These are phyloP conservation scores for Onychomys torridus DNA, from an alignment of 2,797 vertebrate species.

Conservation along the genomic window DNA sequence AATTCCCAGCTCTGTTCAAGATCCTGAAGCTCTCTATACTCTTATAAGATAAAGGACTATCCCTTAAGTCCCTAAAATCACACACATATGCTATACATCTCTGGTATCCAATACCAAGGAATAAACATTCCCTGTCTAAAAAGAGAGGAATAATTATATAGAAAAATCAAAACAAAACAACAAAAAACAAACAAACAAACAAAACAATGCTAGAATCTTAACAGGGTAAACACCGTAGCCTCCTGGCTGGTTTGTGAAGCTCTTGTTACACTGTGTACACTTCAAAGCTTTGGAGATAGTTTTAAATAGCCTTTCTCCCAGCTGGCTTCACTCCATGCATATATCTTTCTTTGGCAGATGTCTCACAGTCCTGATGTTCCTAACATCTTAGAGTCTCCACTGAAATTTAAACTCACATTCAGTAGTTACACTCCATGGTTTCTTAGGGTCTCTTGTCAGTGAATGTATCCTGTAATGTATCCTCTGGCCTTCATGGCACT, in stretches of 20 bases:
- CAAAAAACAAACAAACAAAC: too few species aligned
- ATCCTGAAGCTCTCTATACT: not conserved
- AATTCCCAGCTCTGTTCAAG: too few species aligned
- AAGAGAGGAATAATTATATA: not conserved
- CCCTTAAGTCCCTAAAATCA: not conserved
- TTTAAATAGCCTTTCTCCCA: not conserved
- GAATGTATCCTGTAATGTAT: not conserved
- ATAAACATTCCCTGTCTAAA: not conserved
- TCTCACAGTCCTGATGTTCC: not conserved
- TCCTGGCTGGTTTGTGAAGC: not conserved
- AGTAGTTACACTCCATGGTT: not conserved
- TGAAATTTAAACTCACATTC: too few species aligned
- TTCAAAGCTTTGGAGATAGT: not conserved
- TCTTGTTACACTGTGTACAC: not conserved
- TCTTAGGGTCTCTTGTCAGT: not conserved
- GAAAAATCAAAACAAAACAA: not conserved
- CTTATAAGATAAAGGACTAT: not conserved
- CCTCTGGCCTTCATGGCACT: too few species aligned
- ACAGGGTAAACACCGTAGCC: not conserved
- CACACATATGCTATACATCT: not conserved
- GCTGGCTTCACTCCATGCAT: not conserved
- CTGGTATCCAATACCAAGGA: not conserved
- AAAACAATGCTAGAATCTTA: not conserved
- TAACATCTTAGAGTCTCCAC: not conserved
- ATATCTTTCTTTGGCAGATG: too few species aligned